These are phyloP conservation scores for Gymnocephalus cernua DNA, from an alignment of 2,113 vertebrate species.

Conservation along the genomic window DNA sequence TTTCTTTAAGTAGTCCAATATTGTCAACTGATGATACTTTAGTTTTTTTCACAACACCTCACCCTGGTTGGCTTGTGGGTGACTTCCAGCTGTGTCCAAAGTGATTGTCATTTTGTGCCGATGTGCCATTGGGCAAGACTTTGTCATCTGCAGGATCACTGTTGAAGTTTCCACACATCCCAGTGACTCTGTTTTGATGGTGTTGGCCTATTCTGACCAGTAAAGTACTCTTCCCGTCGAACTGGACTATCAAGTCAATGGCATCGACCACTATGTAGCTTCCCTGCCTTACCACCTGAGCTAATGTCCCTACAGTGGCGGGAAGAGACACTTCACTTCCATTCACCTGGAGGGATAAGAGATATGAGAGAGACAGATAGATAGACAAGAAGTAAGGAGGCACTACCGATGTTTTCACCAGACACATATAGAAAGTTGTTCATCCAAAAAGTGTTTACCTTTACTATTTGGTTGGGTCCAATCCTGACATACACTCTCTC, in stretches of 20 bases:
- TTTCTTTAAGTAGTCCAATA: not conserved
- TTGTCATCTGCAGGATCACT: constrained; percentile 77
- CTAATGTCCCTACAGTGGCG: constrained; percentile 39
- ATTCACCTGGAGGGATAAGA: constrained; percentile 69
- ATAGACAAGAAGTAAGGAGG: not conserved
- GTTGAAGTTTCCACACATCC: constrained; percentile 83
- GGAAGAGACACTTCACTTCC: constrained; percentile 48
- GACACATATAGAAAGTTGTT: not conserved
- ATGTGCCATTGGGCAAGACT: constrained; percentile 65
- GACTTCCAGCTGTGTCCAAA: constrained; percentile 82
- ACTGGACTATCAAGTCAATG: constrained; percentile 65
- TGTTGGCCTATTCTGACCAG: constrained; percentile 56
- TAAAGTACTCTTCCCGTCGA: constrained; percentile 68
- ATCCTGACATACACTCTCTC: constrained; percentile 62
- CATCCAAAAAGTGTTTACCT: constrained; percentile 53
- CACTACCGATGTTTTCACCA: not conserved
- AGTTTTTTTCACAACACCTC: constrained; percentile 7
- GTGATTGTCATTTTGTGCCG: constrained; percentile 65
- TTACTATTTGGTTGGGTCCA: constrained; percentile 61
- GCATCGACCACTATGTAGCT: constrained; percentile 63
- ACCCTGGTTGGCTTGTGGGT: constrained; percentile 68
- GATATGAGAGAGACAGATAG: not conserved
- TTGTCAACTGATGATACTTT: not conserved
- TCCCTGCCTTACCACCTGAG: constrained; percentile 44
- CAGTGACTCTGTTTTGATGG: constrained; percentile 50